phyloP scores from a whole-genome alignment of 2,797 vertebrate genomes.

The Cichlasoma orientale region DNA sequence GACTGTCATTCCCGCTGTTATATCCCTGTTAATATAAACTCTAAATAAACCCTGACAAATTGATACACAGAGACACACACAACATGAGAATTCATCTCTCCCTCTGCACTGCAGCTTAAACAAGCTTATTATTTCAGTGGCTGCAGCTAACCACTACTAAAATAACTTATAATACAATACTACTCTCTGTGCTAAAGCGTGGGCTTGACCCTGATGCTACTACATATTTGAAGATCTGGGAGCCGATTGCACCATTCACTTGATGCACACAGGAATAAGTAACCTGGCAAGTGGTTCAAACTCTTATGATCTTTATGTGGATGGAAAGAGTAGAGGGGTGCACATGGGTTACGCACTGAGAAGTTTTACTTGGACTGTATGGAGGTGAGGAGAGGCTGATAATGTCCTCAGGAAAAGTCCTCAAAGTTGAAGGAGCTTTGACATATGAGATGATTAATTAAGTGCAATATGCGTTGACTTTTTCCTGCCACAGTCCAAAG shows the following conservation, averaged over 20 bases:
- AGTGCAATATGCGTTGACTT: not conserved
- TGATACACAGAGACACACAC: not conserved
- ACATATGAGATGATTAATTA: not conserved
- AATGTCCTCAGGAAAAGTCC: not conserved
- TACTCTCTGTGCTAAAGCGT: not conserved
- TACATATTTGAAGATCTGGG: constrained; percentile 20
- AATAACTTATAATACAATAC: not conserved
- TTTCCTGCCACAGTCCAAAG: not conserved
- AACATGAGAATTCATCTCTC: not conserved
- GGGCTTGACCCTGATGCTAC: constrained; percentile 13
- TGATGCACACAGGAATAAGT: constrained; percentile 3
- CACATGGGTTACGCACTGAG: not conserved
- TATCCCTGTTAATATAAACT: constrained; percentile 21
- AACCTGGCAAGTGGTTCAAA: not conserved
- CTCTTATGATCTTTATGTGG: not conserved
- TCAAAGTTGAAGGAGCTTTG: not conserved
- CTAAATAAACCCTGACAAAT: constrained; percentile 4
- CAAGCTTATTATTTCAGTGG: not conserved
- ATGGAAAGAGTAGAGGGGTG: too few species aligned
- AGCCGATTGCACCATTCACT: constrained; percentile 4
- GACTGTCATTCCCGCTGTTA: constrained; percentile 29
- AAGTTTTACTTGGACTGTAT: not conserved
- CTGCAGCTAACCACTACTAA: not conserved
- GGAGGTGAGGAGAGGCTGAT: not conserved
- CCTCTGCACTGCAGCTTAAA: constrained; percentile 1